Evolutionary conservation across 2,888 invertebrate species (phyloP), one percentile per base, ranked within the genome.

Genomic region (Tinea semifulvella): DNA sequence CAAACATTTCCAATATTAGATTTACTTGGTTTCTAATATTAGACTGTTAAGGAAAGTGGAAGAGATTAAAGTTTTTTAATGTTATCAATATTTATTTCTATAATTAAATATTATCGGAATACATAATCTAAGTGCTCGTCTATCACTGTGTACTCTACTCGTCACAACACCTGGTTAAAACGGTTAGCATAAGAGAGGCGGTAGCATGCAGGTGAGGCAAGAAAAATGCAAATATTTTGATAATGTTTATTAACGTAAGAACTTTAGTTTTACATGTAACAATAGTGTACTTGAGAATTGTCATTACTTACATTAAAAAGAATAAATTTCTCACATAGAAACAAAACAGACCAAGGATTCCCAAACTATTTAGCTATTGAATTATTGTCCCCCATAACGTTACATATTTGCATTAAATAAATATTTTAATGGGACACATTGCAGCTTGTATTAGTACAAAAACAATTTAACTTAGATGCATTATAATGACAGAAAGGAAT

Each of bases 171-270:
- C 5, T 18, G 8, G n/a, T 28, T 18, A 17, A 4, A 17, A 35
- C 2, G 51, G 56, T 65, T 62, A 63, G 57, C 18, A 3, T 20
- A n/a, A 40, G 18, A 22, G 18, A 40, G 40, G 54, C 65, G 66
- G 65, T 68, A 60, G 52, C 75, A 76, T 74, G 72, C 72, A 70
- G 75, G 74, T 66, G 59, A 68, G 71, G 72, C 73, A 74, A 76
- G 73, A 74, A 76, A 76, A 79, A 69, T 66, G 64, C 73, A 66
- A 65, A 66, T 68, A 65, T 58, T 69, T 69, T 76, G 63, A 68
- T 66, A 75, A 63, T 65, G 55, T 77, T 79, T 77, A 79, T 77
- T 76, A 59, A 63, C 63, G 6, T 38, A 38, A 18, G 38, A 38
- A 4, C 35, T 35, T 11, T 16, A 26, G 26, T 26, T 10, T 11